phyloP scores from a whole-genome alignment of 30 jellyfish, hydroid and myxozoan genomes.

The Cassiopea andromeda region DNA sequence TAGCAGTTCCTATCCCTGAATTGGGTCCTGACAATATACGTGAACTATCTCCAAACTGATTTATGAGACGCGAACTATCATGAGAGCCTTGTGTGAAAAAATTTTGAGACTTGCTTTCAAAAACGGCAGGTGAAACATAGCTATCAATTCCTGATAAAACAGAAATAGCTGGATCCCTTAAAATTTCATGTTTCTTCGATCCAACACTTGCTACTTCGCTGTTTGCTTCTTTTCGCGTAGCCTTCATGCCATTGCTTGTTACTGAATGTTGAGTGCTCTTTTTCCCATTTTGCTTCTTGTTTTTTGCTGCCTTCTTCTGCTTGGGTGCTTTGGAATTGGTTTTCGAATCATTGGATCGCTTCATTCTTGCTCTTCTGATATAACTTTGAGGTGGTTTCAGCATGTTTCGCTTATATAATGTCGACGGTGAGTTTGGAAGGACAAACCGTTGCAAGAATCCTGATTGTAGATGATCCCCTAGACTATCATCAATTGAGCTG shows the following conservation, averaged over 20 bases:
- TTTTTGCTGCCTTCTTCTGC: background rate
- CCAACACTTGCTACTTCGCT: slow-evolving; percentile 10
- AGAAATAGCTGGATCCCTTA: slow-evolving; percentile 22
- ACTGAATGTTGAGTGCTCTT: background rate
- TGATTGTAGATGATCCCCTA: slow-evolving; percentile 61
- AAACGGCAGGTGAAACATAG: slow-evolving; percentile 49
- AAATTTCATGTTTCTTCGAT: slow-evolving; percentile 45
- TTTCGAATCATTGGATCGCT: slow-evolving; percentile 26
- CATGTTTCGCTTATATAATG: slow-evolving; percentile 5
- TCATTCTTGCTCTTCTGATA: slow-evolving; percentile 6
- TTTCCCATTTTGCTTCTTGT: background rate
- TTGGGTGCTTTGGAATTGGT: background rate
- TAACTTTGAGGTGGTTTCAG: background rate
- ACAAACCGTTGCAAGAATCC: slow-evolving; percentile 42
- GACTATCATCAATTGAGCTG: slow-evolving; percentile 62
- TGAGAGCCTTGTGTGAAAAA: slow-evolving; percentile 35
- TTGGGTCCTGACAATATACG: slow-evolving; percentile 32
- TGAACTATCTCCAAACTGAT: background rate
- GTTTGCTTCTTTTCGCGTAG: background rate
- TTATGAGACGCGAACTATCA: slow-evolving; percentile 6
- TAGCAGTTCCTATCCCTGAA: slow-evolving; percentile 33
- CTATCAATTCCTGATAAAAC: slow-evolving; percentile 27
- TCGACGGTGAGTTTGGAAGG: slow-evolving; percentile 42
- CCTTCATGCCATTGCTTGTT: background rate
- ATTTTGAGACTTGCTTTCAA: slow-evolving; percentile 45